Evolutionary conservation across 2,888 invertebrate species (phyloP), one percentile per base, ranked within the genome.

Genomic region (Isoperla grammatica): DNA sequence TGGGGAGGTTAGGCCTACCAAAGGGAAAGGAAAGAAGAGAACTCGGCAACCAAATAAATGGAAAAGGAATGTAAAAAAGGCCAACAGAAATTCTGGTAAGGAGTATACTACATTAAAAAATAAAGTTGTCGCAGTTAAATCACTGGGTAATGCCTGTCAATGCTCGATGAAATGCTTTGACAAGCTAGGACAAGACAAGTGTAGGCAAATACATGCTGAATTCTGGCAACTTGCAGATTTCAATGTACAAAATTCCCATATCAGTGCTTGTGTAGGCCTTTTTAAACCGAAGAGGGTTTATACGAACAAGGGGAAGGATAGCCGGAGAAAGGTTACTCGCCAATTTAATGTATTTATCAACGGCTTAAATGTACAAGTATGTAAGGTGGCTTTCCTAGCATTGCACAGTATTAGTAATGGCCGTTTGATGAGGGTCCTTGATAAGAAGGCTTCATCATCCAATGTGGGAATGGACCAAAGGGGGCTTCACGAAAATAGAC

Each of bases 401-500:
- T 45, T 45, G 17, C 45, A 45, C 45, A 45, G 45, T 45, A 45
- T 45, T 15, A 45, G 45, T 17, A 45, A 45, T 45, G 45, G 45
- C 15, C 13, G 45, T n/a, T 8, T 45, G 45, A 45, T 17, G 9
- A 15, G 45, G 15, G 9, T 45, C 45, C 9, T 45, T 15, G 17
- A 17, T 15, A 45, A 45, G 19, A 45, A 17, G 9, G 19, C 15
- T 13, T 4, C n/a, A 11, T 13, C 13, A 13, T 13, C 40, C 15
- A 40, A 40, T 40, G 15, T 15, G 15, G 40, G 40, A 13, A 40
- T 15, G 40, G 40, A 40, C 15, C 40, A 40, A 15, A n/a, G 40
- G n/a, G 40, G 40, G 13, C n/a, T 13, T n/a, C 40, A 40, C 15
- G 12, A n/a, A 13, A 40, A 40, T 15, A n/a, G 40, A n/a, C 40